Evolutionary conservation across 2,797 vertebrate genomes (phyloP).

Genomic region (Lithobates pipiens): DNA sequence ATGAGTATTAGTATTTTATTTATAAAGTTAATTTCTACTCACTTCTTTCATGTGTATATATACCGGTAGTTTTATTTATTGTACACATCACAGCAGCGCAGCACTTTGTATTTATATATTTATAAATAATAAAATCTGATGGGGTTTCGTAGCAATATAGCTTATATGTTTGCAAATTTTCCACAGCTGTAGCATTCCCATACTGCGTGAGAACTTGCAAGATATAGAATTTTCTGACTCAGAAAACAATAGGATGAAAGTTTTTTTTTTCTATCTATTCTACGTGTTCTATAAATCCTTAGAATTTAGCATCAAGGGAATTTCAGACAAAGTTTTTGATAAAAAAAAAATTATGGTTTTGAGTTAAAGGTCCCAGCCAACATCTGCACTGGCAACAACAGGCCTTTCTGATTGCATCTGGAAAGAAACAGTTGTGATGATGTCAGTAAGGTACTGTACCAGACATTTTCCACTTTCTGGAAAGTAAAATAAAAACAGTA

Average conservation of each 20-base stretch:
- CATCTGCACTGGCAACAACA: conserved; percentile 49
- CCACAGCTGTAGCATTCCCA: background rate
- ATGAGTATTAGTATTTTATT: too few species aligned
- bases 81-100: too few species aligned
- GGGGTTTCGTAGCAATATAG: too few species aligned
- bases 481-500: conserved; percentile 50
- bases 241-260: background rate
- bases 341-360: background rate
- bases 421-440: conserved; percentile 37
- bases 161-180: background rate
- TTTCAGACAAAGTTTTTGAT: conserved; percentile 7
- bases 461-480: conserved; percentile 60
- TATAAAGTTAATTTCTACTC: too few species aligned
- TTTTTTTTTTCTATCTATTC: background rate
- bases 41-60: too few species aligned
- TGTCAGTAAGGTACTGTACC: conserved; percentile 58
- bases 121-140: too few species aligned
- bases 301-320: background rate
- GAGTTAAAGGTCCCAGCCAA: conserved; percentile 30
- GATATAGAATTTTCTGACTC: background rate
- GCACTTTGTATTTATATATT: too few species aligned
- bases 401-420: conserved; percentile 56
- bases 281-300: background rate
- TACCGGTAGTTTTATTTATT: too few species aligned
- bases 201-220: background rate